These are phyloP conservation scores for Dromiciops gliroides DNA, from an alignment of 2,113 vertebrate species.

Conservation along the genomic window DNA sequence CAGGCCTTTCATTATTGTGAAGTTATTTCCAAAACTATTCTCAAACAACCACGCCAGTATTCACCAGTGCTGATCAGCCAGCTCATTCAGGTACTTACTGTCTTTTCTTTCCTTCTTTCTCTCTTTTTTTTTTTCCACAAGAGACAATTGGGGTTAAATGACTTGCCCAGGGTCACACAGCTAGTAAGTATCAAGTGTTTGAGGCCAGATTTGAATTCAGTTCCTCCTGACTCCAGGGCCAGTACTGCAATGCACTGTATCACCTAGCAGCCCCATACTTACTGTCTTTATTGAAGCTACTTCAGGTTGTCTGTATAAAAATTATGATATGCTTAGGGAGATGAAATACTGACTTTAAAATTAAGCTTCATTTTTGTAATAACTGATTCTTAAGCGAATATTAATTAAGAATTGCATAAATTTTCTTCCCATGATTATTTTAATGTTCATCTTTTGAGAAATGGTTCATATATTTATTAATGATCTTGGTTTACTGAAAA, in stretches of 20 bases:
- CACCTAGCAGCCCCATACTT: too few relatives aligned
- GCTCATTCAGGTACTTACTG: conserved; percentile 89
- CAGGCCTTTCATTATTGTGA: conserved; percentile 99
- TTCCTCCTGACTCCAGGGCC: too few relatives aligned
- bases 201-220: too few relatives aligned
- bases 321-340: not conserved
- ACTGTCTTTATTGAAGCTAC: accelerated
- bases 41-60: conserved; percentile 86
- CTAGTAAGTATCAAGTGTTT: too few relatives aligned
- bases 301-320: not conserved
- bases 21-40: conserved; percentile 91
- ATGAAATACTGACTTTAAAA: not conserved
- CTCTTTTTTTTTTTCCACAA: too few relatives aligned
- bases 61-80: conserved; percentile 92
- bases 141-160: too few relatives aligned
- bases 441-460: too few relatives aligned
- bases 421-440: accelerated
- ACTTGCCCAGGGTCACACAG: too few relatives aligned
- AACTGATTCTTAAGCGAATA: not conserved
- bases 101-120: too few relatives aligned
- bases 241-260: too few relatives aligned
- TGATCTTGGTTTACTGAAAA: not conserved
- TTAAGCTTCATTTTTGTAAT: not conserved
- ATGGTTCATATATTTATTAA: not conserved
- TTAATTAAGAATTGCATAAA: not conserved